Conservation (phyloP, 2,888 invertebrate species). For the Sipha maydis region DNA sequence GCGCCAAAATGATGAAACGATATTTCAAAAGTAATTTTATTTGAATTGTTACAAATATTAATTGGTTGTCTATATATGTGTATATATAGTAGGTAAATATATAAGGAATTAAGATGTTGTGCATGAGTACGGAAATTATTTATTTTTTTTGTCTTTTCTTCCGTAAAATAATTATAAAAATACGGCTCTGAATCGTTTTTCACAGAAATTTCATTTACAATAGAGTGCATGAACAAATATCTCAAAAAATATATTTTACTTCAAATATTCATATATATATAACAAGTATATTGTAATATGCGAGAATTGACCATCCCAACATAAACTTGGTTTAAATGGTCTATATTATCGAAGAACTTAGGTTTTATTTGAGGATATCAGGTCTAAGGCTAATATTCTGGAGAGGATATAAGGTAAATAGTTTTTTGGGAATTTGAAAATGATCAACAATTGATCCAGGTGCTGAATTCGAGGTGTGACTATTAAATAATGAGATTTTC, state of each 20-base stretch:
- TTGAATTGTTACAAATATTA: too few relatives aligned
- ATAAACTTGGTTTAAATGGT: slow-evolving; percentile 39
- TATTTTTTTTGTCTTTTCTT: not conserved
- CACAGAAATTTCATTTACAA: not conserved
- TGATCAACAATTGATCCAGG: not conserved
- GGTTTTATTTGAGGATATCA: too few relatives aligned
- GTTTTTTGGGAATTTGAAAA: slow-evolving; percentile 24
- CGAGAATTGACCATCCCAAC: not conserved
- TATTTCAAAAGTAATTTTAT: too few relatives aligned
- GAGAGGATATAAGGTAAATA: too few relatives aligned
- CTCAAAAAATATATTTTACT: too few relatives aligned
- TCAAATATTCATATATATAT: too few relatives aligned
- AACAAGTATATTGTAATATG: not conserved
- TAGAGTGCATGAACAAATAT: too few relatives aligned
- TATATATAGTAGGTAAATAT: too few relatives aligned
- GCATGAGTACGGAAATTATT: not conserved
- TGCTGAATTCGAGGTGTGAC: too few relatives aligned
- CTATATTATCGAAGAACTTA: too few relatives aligned
- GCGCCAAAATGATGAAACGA: not conserved
- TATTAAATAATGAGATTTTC: too few relatives aligned
- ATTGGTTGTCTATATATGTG: not conserved
- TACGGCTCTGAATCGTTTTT: not conserved
- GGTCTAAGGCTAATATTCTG: too few relatives aligned
- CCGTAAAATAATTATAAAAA: not conserved
- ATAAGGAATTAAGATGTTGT: not conserved